Conservation (phyloP, 2,888 invertebrate species). For the Sarcophaga caerulescens region DNA sequence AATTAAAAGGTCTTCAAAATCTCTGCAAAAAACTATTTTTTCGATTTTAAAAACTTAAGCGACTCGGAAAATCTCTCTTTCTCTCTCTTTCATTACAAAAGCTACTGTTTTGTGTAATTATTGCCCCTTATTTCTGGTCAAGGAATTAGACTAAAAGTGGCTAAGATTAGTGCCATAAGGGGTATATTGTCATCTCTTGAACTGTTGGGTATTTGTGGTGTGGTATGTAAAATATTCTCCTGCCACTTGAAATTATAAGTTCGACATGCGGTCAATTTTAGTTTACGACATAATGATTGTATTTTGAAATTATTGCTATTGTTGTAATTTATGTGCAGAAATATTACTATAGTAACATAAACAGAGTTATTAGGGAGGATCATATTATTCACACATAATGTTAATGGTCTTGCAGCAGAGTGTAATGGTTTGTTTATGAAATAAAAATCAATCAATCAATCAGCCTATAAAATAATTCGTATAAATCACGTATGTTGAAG, state of each 20-base stretch:
- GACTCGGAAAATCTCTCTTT: no score
- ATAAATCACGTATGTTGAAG: no score
- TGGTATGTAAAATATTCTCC: neutral
- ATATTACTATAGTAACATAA: neutral
- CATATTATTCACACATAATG: neutral
- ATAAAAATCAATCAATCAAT: no score
- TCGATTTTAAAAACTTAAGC: no score
- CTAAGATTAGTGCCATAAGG: neutral
- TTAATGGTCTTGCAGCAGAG: no score
- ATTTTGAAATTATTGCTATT: slow-evolving; percentile 27
- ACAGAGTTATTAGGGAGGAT: neutral
- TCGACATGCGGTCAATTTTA: slow-evolving; percentile 54
- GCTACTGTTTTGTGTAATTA: neutral
- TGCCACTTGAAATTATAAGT: slow-evolving; percentile 28
- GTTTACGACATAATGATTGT: slow-evolving; percentile 41
- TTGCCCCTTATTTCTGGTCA: neutral
- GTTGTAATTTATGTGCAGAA: slow-evolving; percentile 4
- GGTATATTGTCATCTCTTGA: neutral
- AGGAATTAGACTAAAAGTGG: neutral
- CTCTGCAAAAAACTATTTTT: no score
- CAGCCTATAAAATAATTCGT: no score
- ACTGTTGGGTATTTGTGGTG: neutral
- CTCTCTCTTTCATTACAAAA: no score
- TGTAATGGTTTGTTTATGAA: no score
- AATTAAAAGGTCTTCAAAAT: no score